A percentile compares a stretch with the other conserved stretches of the same genome.
These are phyloP conservation scores for Phyllotis vaccarum DNA, from an alignment of 2,797 vertebrate species.

Conservation along the genomic window DNA sequence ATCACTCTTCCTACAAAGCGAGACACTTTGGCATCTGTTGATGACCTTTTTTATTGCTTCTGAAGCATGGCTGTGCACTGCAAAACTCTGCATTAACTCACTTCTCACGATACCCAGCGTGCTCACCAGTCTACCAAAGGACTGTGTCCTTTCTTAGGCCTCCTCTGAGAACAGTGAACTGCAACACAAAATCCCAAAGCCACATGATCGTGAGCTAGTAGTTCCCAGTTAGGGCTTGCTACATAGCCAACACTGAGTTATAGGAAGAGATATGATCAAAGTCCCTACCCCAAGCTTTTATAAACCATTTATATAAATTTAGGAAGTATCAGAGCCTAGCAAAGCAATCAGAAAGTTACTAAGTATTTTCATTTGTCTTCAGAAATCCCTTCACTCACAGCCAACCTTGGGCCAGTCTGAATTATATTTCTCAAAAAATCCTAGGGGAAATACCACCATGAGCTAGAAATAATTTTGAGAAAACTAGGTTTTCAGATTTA, in stretches of 20 bases:
- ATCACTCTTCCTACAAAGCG: neutral
- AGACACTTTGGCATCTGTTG: neutral
- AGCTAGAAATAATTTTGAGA: neutral
- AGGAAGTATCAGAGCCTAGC: neutral
- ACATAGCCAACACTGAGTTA: neutral
- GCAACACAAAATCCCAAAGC: neutral
- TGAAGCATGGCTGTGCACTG: neutral
- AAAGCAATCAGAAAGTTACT: neutral
- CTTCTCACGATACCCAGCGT: rapidly evolving
- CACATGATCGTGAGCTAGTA: neutral
- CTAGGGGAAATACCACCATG: neutral
- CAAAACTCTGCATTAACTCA: neutral
- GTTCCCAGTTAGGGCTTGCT: neutral
- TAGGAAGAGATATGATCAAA: neutral
- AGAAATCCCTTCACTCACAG: conserved; percentile 1
- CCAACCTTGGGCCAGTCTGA: neutral
- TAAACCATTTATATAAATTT: conserved; percentile 8
- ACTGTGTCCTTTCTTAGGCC: no score
- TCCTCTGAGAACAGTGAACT: neutral
- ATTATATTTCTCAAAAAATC: conserved; percentile 43
- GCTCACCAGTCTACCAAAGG: neutral
- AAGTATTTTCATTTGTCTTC: conserved; percentile 3
- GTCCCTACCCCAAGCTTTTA: neutral
- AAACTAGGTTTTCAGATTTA: conserved; percentile 40
- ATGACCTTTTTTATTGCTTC: neutral